Base-by-base conservation (phyloP, 1,140 invertebrate species). In the Musca vetustissima region DNA sequence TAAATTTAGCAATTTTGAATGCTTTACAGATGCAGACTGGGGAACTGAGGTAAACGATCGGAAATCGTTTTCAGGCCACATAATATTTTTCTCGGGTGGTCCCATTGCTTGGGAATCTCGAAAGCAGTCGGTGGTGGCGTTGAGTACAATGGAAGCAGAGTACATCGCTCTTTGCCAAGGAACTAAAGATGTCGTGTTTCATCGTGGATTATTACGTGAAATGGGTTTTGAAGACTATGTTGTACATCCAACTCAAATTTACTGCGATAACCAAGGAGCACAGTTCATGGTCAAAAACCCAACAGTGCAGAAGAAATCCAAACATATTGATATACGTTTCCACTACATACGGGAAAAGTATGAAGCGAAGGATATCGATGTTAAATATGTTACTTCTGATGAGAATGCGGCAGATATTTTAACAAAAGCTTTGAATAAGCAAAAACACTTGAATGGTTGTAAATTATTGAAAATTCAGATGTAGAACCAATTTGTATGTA, bases 111-210 rank as follows among this genome's bases (percentile, higher is more conserved):
- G 28, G 59, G 59, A 64, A 19, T 64, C 59, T 4, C n/a, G 36
- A 21, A 64, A 64, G 9, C 59, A 64, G 17, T 19, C 15, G 1
- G 8, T 24, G 24, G 57, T 59, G 11, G 57, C 57, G 3, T 14
- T 59, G 4, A 59, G 57, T 24, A 59, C 21, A 8, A 59, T 24
- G 13, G 57, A 32, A 28, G 57, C 57, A 4, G 57, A 59, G 17
- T 59, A 59, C 22, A 59, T 59, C 1, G 57, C 57, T 17, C 70
- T 81, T 11, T 69, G 75, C 48, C 74, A 78, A 69, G 79, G 76
- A 4, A 61, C 77, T 7, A 83, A 83, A 73, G 83, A 85, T 71
- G 72, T 78, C 1, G 73, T 79, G 8, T 82, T 76, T 75, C 49
- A 80, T 32, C 73, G 71, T 65, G 66, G 70, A 32, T 69, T 84